Conservation (phyloP, 2,113 vertebrate genomes). For the Pogonocichla stellata region DNA sequence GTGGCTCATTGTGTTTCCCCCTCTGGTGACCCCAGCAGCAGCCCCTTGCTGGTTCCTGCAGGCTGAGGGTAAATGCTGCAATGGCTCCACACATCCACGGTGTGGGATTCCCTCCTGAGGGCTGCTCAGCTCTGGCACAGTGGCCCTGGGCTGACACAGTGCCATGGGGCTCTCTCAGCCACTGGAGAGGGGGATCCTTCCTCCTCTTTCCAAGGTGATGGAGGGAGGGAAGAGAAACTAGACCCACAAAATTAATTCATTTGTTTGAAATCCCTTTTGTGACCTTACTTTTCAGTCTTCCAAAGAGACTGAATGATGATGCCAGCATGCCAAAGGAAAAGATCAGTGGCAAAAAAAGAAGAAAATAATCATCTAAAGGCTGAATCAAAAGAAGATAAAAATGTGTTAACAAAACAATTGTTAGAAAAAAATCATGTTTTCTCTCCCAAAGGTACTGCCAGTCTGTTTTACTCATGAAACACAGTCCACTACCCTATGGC, state of each 20-base stretch:
- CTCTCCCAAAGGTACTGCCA: neutral
- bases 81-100: fast-evolving
- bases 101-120: neutral
- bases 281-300: neutral
- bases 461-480: neutral
- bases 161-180: neutral
- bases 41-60: neutral
- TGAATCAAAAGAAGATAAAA: neutral
- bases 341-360: neutral
- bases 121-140: neutral
- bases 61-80: neutral
- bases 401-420: neutral
- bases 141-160: no score
- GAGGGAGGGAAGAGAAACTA: neutral
- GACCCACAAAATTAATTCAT: neutral
- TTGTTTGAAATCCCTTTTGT: neutral
- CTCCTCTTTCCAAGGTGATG: neutral
- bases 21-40: neutral
- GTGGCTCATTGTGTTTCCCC: neutral
- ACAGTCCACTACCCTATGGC: neutral
- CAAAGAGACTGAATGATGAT: neutral
- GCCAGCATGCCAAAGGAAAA: neutral
- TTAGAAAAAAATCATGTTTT: neutral
- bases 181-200: neutral
- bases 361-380: neutral